Conservation (phyloP, 2,888 invertebrate species). For the Ochlodes sylvanus region DNA sequence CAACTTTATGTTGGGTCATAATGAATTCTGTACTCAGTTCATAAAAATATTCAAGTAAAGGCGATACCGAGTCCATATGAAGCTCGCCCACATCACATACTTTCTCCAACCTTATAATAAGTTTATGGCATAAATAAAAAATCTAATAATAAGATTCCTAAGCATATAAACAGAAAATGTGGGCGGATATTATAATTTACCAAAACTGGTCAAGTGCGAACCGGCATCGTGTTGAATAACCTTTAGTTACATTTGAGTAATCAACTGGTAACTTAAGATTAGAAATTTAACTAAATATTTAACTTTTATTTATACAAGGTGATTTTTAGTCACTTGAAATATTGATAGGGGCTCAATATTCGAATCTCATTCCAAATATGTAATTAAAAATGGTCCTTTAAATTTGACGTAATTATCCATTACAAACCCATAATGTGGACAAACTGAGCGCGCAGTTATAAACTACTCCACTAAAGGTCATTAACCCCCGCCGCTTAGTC, state of each 20-base stretch:
- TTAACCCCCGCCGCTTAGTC: too few relatives aligned
- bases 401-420: too few relatives aligned
- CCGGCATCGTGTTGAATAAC: not conserved
- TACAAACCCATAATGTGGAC: too few relatives aligned
- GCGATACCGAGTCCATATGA: not conserved
- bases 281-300: too few relatives aligned
- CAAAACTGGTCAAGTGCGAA: not conserved
- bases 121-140: conserved; percentile 11
- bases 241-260: not conserved
- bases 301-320: too few relatives aligned
- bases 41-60: not conserved
- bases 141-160: not conserved
- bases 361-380: too few relatives aligned
- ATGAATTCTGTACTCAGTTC: not conserved
- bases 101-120: not conserved
- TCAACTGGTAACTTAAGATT: too few relatives aligned
- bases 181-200: not conserved
- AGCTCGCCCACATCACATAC: not conserved
- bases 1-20: not conserved
- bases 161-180: not conserved
- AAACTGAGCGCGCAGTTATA: too few relatives aligned
- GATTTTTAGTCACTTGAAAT: too few relatives aligned
- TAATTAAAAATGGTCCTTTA: too few relatives aligned
- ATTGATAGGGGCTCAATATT: too few relatives aligned
- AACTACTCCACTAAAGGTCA: too few relatives aligned